Evolutionary conservation across 2,888 invertebrate species (phyloP), one percentile per base, ranked within the genome.

Genomic region (Sthenelais limicola): DNA sequence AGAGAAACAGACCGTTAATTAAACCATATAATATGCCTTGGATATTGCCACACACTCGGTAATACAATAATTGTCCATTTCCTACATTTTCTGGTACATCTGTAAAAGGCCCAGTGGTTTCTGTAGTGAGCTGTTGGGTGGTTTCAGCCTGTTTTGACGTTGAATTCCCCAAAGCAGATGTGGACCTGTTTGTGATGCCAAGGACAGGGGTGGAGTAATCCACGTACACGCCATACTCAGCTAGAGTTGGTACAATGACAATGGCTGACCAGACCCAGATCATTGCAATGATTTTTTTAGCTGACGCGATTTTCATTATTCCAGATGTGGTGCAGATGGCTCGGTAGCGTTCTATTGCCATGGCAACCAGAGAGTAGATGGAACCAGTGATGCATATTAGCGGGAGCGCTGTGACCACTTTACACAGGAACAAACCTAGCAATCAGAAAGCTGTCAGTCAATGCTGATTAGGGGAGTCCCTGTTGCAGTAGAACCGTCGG

Each of bases 381-480:
- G 78, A 79, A 18, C 74, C 62, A 2, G 78, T 80, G 67, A 82
- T 82, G 49, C 79, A 74, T 7, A 82, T 74, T 18, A 82, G 67
- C 0, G 81, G 81, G 21, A 76, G 70, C 48, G 77, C 78, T 68
- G 80, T 80, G 30, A 80, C 75, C 7, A 73, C 21, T 35, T 68
- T 68, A 24, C 76, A 76, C n/a, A n/a, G n/a, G n/a, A n/a, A n/a
- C n/a, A n/a, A n/a, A n/a, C n/a, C n/a, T n/a, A n/a, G n/a, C n/a
- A n/a, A n/a, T n/a, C n/a, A n/a, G n/a, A n/a, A n/a, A n/a, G n/a
- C n/a, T n/a, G n/a, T n/a, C n/a, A n/a, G n/a, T n/a, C n/a, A n/a
- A n/a, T n/a, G n/a, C n/a, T n/a, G n/a, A n/a, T n/a, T n/a, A n/a
- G n/a, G n/a, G n/a, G n/a, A n/a, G n/a, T n/a, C n/a, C n/a, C n/a